Evolutionary conservation across 2,797 vertebrate species (phyloP).

Genomic region (Antrozous pallidus): DNA sequence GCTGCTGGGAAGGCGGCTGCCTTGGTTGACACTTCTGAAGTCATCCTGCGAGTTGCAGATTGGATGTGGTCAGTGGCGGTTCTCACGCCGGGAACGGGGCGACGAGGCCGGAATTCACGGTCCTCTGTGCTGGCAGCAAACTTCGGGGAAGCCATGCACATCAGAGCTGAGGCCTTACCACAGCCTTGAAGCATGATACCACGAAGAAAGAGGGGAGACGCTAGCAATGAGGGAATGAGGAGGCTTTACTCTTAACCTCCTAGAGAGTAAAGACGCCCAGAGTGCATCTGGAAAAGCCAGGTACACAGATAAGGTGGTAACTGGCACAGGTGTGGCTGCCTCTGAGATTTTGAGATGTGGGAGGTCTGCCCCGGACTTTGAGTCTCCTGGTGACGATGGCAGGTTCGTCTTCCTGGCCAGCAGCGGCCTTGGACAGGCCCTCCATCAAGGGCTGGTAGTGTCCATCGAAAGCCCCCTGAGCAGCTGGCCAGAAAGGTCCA

Average conservation of each 20-base stretch:
- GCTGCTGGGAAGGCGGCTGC: not conserved
- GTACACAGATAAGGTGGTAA: constrained; percentile 72
- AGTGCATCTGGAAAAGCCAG: not conserved
- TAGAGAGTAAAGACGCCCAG: not conserved
- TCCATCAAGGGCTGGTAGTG: constrained; percentile 92
- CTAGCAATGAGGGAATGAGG: not conserved
- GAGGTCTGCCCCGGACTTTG: constrained; percentile 93
- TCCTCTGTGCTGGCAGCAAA: constrained; percentile 82
- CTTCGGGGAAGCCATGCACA: constrained; percentile 83
- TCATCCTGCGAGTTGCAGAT: constrained; percentile 91
- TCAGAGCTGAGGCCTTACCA: constrained; percentile 73
- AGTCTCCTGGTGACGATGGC: constrained; percentile 89
- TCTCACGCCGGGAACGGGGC: not conserved
- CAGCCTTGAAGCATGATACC: constrained; percentile 66
- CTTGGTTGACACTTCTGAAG: constrained; percentile 86
- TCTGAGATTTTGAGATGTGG: constrained; percentile 90
- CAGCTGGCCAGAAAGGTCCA: constrained; percentile 92
- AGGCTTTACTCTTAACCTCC: not conserved
- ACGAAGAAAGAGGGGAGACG: not conserved
- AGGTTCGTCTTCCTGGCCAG: constrained; percentile 89
- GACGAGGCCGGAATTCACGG: constrained; percentile 92
- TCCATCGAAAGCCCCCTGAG: constrained; percentile 93
- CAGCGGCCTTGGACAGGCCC: constrained; percentile 89
- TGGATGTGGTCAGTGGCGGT: constrained; percentile 75
- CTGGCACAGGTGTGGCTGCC: constrained; percentile 91